A percentile compares a stretch with the other conserved stretches of the same genome.
Evolutionary conservation across 2,888 invertebrate genomes (phyloP).

Genomic region (Fabriciana adippe): DNA sequence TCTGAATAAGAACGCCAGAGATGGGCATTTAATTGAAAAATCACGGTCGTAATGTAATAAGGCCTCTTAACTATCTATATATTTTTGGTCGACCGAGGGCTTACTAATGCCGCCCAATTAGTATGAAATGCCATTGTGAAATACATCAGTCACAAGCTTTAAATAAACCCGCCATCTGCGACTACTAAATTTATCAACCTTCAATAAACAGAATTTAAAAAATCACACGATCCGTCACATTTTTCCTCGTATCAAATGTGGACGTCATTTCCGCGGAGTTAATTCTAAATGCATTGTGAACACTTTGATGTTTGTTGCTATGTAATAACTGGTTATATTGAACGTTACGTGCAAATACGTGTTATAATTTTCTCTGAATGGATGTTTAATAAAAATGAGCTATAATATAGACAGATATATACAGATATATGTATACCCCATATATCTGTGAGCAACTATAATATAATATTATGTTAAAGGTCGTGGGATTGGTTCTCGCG

Average conservation of each 20-base stretch:
- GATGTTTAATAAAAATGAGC: too few relatives aligned
- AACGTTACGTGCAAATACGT: neutral
- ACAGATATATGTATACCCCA: too few relatives aligned
- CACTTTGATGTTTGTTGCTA: conserved; percentile 21
- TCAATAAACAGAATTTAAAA: conserved; percentile 14
- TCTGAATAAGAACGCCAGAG: too few relatives aligned
- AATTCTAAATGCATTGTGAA: conserved; percentile 20
- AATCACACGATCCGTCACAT: conserved; percentile 12
- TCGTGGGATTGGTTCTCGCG: too few relatives aligned
- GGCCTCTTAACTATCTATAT: neutral
- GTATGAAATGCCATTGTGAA: neutral
- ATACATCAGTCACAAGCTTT: conserved; percentile 14
- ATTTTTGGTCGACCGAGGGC: neutral
- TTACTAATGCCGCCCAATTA: neutral
- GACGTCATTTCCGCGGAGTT: conserved; percentile 24
- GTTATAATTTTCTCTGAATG: conserved; percentile 9
- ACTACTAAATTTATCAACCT: conserved; percentile 16
- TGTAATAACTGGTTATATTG: conserved; percentile 10
- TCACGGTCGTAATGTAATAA: too few relatives aligned
- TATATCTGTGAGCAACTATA: too few relatives aligned
- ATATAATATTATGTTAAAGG: too few relatives aligned
- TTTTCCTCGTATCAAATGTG: conserved; percentile 17
- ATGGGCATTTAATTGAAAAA: too few relatives aligned
- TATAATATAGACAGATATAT: too few relatives aligned
- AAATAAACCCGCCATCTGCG: conserved; percentile 16